A percentile compares a stretch with the other conserved stretches of the same genome.
Evolutionary conservation across 2,113 vertebrate genomes (phyloP).

Genomic region (Chionodraco myersi): DNA sequence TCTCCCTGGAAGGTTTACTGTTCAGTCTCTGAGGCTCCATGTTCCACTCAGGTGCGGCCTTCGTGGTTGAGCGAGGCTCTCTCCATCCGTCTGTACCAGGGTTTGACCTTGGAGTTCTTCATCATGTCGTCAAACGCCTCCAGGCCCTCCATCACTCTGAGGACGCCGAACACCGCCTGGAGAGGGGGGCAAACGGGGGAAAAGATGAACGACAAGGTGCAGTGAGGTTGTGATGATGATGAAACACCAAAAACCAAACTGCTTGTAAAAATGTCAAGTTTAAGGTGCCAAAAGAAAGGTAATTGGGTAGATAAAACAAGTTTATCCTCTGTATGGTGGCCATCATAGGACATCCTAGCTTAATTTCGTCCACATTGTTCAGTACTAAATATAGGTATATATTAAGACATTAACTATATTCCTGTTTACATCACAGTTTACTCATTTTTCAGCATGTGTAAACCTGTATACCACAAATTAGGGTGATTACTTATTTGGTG

Average conservation of each 20-base stretch:
- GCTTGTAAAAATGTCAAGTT: too few relatives aligned
- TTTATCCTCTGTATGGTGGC: neutral
- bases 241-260: too few relatives aligned
- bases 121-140: constrained; percentile 96
- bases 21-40: constrained; percentile 1
- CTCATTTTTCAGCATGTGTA: too few relatives aligned
- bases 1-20: neutral
- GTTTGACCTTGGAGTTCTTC: constrained; percentile 89
- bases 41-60: constrained; percentile 19
- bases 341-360: neutral
- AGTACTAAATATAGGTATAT: too few relatives aligned
- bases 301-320: neutral
- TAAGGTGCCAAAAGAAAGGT: neutral
- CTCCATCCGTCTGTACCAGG: constrained; percentile 93
- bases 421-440: too few relatives aligned
- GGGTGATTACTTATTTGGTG: too few relatives aligned
- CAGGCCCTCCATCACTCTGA: constrained; percentile 97
- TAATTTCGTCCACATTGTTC: too few relatives aligned
- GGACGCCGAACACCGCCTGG: constrained; percentile 94
- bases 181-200: neutral
- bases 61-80: constrained; percentile 76
- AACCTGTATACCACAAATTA: too few relatives aligned
- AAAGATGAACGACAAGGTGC: neutral
- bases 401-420: too few relatives aligned
- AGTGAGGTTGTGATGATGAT: too few relatives aligned